Base-by-base conservation (phyloP, 2,113 vertebrate species). In the Sinocyclocheilus maitianheensis region DNA sequence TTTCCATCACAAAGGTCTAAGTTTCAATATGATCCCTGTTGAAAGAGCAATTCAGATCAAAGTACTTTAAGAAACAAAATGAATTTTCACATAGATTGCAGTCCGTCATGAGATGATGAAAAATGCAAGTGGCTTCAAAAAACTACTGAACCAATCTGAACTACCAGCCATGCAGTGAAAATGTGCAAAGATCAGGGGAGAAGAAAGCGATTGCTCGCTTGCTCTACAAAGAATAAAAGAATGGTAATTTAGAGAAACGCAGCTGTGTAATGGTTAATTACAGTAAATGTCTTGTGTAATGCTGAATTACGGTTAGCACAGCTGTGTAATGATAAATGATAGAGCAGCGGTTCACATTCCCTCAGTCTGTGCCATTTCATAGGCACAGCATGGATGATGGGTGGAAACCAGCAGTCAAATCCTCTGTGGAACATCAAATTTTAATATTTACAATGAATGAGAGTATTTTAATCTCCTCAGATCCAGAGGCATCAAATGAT, bases 11-110 rank as follows among this genome's bases (percentile, higher is more conserved):
- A 77, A 77, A 63, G 46, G 43, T 84, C 67, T 30, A 13, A 11
- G 65, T 55, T 55, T 83, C 65, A 83, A 83, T 83, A 48, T 53
- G 81, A 24, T 72, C 67, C 11, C 81, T 71, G 81, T 83, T 83
- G 65, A 72, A 83, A 20, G 63, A 37, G 67, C 48, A 55, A 18
- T 58, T 83, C 26, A 55, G 67, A 71, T 83, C 18, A 22, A 72
- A 83, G 46, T 58, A 55, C 81, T 72, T 83, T 71, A 40, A 51
- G 81, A 83, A 72, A 26, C 81, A 83, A 83, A 81, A 81, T 81
- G 79, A 48, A 83, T 53, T 83, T 55, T 72, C 81, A 63, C 62
- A 81, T 34, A 53, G 81, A 72, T 83, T 83, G 65, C 81, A 72
- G 81, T 58, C 81, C 20, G 26, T 72, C 65, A 72, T n/a, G 48